Percentiles rank a stretch among this genome's conserved stretches.
phyloP scores from a whole-genome alignment of 2,888 invertebrate genomes.

The Trachelus tabidus region DNA sequence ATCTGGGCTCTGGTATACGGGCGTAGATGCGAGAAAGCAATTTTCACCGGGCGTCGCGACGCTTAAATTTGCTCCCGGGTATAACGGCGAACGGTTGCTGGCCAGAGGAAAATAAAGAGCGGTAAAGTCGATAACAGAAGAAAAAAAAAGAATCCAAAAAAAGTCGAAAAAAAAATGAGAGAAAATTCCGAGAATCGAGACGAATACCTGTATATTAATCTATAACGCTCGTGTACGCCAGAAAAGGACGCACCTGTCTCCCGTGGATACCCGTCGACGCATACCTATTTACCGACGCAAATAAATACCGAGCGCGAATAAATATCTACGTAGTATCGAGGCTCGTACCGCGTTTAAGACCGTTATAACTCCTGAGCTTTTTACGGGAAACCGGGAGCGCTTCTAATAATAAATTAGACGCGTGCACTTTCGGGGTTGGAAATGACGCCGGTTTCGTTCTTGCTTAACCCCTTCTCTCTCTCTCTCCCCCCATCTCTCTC shows the following conservation, averaged over 20 bases:
- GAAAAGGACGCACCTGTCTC: neutral
- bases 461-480: slow-evolving; percentile 6
- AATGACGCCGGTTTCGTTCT: slow-evolving; percentile 11
- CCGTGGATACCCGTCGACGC: neutral
- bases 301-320: slow-evolving; percentile 3
- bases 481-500: slow-evolving; percentile 5
- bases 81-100: no score
- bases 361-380: slow-evolving; percentile 1
- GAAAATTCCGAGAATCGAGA: slow-evolving; percentile 8
- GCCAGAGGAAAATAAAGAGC: neutral
- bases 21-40: neutral
- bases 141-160: slow-evolving; percentile 8
- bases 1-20: no score
- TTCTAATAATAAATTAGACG: neutral
- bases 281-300: slow-evolving; percentile 2
- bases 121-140: slow-evolving; percentile 14
- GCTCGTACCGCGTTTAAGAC: neutral
- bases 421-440: no score
- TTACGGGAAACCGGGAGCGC: slow-evolving; percentile 5
- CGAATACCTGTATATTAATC: neutral
- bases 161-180: neutral
- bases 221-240: neutral
- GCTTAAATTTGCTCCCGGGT: no score
- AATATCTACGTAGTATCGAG: slow-evolving; percentile 1
- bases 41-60: slow-evolving; percentile 2